phyloP scores from a whole-genome alignment of 2,797 vertebrate genomes.

The Amniataba percoides region DNA sequence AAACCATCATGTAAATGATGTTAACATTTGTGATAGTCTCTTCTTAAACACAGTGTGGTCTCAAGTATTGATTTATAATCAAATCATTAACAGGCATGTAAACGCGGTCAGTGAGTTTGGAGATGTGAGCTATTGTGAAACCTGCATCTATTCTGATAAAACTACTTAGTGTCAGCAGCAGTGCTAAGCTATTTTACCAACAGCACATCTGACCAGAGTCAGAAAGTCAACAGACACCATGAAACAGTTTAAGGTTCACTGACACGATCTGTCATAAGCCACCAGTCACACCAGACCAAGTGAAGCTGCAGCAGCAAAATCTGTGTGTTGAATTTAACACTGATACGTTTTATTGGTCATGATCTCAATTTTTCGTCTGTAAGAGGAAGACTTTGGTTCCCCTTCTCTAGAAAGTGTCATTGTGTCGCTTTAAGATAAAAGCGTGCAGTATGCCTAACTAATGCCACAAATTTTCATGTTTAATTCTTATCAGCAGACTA shows the following conservation, averaged over 20 bases:
- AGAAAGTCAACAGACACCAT: too few relatives aligned
- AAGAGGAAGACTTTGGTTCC: background rate
- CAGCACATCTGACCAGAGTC: too few relatives aligned
- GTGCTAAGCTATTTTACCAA: background rate
- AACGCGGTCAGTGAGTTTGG: background rate
- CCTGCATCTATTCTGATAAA: background rate
- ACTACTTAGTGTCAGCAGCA: background rate
- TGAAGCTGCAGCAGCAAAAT: background rate
- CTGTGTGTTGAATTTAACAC: background rate
- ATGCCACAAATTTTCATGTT: background rate
- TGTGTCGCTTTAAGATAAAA: background rate
- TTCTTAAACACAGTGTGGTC: too few relatives aligned
- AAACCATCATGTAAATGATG: background rate
- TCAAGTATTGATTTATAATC: background rate
- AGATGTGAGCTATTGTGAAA: too few relatives aligned
- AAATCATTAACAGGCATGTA: background rate
- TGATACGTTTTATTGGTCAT: background rate
- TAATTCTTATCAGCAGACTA: background rate
- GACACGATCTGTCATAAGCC: background rate
- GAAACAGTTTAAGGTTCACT: too few relatives aligned
- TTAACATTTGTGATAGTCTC: background rate
- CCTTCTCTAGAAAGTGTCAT: background rate
- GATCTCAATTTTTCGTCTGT: background rate
- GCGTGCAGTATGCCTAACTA: background rate
- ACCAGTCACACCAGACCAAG: background rate